Percentiles rank a stretch among this genome's conserved stretches.
phyloP scores from a whole-genome alignment of 1,140 invertebrate species.

The Mercenaria mercenaria region DNA sequence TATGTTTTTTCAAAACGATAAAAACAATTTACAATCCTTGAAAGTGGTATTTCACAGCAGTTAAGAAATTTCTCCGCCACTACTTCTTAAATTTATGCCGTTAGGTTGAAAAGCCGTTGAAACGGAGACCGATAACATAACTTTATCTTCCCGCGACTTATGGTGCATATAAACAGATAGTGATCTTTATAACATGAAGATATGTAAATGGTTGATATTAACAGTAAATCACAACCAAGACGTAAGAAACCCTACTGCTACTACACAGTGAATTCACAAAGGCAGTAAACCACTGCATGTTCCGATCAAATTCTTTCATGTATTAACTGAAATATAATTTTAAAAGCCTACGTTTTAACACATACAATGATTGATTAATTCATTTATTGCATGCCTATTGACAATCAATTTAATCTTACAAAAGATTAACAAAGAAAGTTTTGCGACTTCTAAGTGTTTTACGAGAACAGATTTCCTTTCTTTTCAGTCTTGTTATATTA shows the following conservation, averaged over 20 bases:
- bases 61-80: not conserved
- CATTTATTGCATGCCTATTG: not conserved
- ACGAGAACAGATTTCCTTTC: not conserved
- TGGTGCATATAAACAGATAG: not conserved
- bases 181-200: not conserved
- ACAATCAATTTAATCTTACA: not conserved
- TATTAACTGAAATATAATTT: no score
- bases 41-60: conserved; percentile 8
- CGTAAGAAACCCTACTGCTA: no score
- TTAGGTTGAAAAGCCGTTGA: not conserved
- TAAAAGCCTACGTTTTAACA: no score
- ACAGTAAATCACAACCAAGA: not conserved
- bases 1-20: not conserved
- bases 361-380: not conserved
- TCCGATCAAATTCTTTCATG: no score
- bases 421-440: not conserved
- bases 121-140: not conserved
- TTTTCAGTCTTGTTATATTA: not conserved
- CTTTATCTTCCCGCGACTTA: not conserved
- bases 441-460: not conserved
- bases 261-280: no score
- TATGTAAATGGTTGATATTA: not conserved
- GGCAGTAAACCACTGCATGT: no score
- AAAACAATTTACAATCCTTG: not conserved
- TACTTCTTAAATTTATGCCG: not conserved